A percentile compares a stretch with the other conserved stretches of the same genome.
These are phyloP conservation scores for Dioctria rufipes DNA, from an alignment of 2,888 invertebrate species.

Conservation along the genomic window DNA sequence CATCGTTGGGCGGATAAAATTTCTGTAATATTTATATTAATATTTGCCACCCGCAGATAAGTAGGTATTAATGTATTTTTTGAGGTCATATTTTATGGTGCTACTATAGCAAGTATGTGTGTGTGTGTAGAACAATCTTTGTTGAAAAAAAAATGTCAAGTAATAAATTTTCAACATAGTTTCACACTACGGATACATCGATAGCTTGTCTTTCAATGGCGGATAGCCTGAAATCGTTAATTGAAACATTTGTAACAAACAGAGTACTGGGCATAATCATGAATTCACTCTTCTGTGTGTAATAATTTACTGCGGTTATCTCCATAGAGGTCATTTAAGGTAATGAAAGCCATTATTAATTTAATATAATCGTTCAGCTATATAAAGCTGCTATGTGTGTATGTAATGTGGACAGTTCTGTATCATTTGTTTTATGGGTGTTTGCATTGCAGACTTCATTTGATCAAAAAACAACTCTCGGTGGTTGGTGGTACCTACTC, in stretches of 20 bases:
- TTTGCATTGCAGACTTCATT: neutral
- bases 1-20: neutral
- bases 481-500: slow-evolving; percentile 3
- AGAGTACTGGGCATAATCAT: slow-evolving; percentile 18
- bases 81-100: neutral
- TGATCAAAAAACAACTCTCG: too few species aligned
- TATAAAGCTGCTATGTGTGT: neutral
- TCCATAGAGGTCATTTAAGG: slow-evolving; percentile 5
- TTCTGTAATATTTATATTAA: too few species aligned
- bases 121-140: neutral
- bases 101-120: neutral
- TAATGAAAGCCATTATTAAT: slow-evolving; percentile 36
- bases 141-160: slow-evolving; percentile 1
- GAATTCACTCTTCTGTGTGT: slow-evolving; percentile 3
- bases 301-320: slow-evolving; percentile 23
- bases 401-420: neutral
- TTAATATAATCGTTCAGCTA: neutral
- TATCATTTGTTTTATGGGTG: slow-evolving; percentile 16
- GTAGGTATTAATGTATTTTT: too few species aligned
- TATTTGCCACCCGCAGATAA: too few species aligned
- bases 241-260: slow-evolving; percentile 33
- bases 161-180: slow-evolving; percentile 25
- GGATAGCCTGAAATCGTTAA: slow-evolving; percentile 15
- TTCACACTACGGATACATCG: too few species aligned
- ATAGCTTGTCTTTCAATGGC: neutral